These are phyloP conservation scores for Ailuropoda melanoleuca DNA, from an alignment of 2,113 vertebrate genomes.

Conservation along the genomic window DNA sequence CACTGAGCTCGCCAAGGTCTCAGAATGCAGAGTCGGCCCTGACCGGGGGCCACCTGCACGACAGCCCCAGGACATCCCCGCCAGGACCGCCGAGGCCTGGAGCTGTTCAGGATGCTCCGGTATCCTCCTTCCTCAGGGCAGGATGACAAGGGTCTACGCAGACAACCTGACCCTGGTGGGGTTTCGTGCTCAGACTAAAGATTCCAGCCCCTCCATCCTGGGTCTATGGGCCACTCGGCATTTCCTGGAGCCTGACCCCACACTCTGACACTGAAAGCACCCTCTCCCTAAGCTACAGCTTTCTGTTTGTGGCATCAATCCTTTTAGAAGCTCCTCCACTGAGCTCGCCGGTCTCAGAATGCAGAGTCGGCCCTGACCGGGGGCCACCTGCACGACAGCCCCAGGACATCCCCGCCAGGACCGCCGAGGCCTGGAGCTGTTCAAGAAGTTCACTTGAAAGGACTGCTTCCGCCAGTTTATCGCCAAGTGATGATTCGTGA, in stretches of 20 bases:
- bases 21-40: background rate
- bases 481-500: background rate
- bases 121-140: background rate
- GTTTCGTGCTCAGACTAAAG: background rate
- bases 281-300: background rate
- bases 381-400: accelerated
- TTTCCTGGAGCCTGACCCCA: background rate
- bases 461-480: background rate
- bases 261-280: background rate
- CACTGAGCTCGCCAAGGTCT: background rate
- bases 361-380: background rate
- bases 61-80: background rate
- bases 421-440: background rate
- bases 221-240: background rate
- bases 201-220: background rate
- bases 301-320: background rate
- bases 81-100: background rate
- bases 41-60: accelerated
- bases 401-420: background rate
- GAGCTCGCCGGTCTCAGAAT: background rate
- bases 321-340: background rate
- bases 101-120: too few relatives aligned
- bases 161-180: background rate
- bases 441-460: background rate
- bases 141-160: background rate